phyloP scores from a whole-genome alignment of 1,140 invertebrate genomes.

The Zaprionus africanus region DNA sequence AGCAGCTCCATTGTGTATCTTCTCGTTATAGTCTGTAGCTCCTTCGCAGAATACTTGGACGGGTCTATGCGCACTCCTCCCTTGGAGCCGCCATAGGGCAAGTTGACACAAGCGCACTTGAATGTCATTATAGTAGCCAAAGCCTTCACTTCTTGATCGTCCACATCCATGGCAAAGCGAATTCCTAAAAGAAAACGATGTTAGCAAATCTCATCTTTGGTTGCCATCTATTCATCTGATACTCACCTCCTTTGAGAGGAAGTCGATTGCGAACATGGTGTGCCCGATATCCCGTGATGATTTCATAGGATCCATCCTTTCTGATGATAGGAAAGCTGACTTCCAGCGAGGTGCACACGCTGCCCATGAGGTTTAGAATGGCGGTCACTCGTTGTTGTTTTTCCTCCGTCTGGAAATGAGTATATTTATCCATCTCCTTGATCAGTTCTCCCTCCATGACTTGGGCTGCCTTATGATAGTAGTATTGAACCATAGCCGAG shows the following conservation, averaged over 20 bases:
- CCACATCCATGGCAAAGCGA: slow-evolving; percentile 90
- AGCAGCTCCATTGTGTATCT: slow-evolving; percentile 93
- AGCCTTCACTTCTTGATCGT: slow-evolving; percentile 92
- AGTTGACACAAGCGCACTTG: slow-evolving; percentile 91
- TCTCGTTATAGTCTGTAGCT: slow-evolving; percentile 94
- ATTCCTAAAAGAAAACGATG: slow-evolving; percentile 86
- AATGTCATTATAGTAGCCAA: slow-evolving; percentile 95
- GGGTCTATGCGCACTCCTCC: slow-evolving; percentile 94
- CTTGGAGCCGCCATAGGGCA: slow-evolving; percentile 93
- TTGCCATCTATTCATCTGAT: background rate
- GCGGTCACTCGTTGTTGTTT: slow-evolving; percentile 88
- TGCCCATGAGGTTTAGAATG: slow-evolving; percentile 90
- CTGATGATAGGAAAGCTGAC: slow-evolving; percentile 92
- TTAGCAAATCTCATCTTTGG: background rate
- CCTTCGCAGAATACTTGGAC: slow-evolving; percentile 89
- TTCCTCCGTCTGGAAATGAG: slow-evolving; percentile 87
- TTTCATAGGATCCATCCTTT: slow-evolving; percentile 91
- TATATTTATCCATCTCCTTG: slow-evolving; percentile 87
- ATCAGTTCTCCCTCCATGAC: slow-evolving; percentile 88
- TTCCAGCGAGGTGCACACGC: slow-evolving; percentile 90
- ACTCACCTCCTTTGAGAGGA: slow-evolving; percentile 91
- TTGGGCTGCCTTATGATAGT: slow-evolving; percentile 88
- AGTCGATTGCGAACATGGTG: slow-evolving; percentile 93
- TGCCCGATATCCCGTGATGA: slow-evolving; percentile 92
- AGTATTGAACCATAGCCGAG: slow-evolving; percentile 90